Percentiles rank a stretch among this genome's conserved stretches.
phyloP scores from a whole-genome alignment of 2,113 vertebrate genomes.

The Lota lota region DNA sequence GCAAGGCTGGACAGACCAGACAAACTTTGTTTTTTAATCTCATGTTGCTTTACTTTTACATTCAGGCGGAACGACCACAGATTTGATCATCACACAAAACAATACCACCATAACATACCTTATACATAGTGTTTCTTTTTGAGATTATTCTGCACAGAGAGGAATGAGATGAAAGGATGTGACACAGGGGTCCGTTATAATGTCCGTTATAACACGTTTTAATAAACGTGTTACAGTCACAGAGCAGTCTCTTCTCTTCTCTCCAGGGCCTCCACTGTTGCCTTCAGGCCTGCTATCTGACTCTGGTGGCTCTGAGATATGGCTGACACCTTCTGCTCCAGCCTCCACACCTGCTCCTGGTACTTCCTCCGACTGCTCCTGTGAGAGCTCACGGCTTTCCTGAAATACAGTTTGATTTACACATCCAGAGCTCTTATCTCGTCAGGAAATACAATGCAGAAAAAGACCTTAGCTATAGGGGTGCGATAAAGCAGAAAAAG shows the following conservation, averaged over 20 bases:
- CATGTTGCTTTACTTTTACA: not conserved
- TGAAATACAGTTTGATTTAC: constrained; percentile 38
- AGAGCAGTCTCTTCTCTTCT: constrained; percentile 58
- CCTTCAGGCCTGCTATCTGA: constrained; percentile 58
- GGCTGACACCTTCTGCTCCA: constrained; percentile 74
- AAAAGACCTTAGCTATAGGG: too few relatives aligned
- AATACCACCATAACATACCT: too few relatives aligned
- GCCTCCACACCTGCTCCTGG: constrained; percentile 74
- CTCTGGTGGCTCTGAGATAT: constrained; percentile 69
- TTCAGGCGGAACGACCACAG: not conserved
- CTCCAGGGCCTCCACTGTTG: constrained; percentile 54
- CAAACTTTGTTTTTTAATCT: not conserved
- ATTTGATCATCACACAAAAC: too few relatives aligned
- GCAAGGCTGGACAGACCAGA: not conserved
- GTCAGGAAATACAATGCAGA: too few relatives aligned
- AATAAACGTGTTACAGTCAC: constrained; percentile 31
- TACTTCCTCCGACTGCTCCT: constrained; percentile 79
- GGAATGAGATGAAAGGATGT: too few relatives aligned
- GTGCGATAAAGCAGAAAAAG: too few relatives aligned
- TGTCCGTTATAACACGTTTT: too few relatives aligned
- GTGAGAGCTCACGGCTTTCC: constrained; percentile 77
- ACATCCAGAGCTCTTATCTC: too few relatives aligned
- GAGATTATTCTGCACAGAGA: too few relatives aligned
- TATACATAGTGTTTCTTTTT: too few relatives aligned
- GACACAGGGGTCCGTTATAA: too few relatives aligned